These are phyloP conservation scores for Suricata suricatta DNA, from an alignment of 2,113 vertebrate genomes.

Conservation along the genomic window DNA sequence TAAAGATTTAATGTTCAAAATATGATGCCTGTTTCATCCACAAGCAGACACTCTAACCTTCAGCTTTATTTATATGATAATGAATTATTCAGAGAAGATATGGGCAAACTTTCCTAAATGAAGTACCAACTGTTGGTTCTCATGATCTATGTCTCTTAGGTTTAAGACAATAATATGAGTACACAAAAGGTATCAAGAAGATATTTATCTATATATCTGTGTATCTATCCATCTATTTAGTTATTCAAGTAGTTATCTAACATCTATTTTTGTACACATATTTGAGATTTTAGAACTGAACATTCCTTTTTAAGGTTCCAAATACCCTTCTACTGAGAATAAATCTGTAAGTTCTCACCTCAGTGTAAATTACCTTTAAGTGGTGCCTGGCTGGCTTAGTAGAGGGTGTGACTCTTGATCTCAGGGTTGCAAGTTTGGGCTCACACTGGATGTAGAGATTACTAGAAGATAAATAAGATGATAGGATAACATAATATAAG, in stretches of 20 bases:
- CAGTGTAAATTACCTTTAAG: background rate
- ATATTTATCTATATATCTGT: background rate
- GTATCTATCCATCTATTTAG: background rate
- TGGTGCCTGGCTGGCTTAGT: background rate
- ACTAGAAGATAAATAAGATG: background rate
- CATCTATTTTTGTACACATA: background rate
- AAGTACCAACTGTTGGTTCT: background rate
- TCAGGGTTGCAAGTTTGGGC: background rate
- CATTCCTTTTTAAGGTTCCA: background rate
- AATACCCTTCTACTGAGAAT: background rate
- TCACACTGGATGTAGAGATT: background rate
- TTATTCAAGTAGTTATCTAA: background rate
- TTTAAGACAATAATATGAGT: background rate
- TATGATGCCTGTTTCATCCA: background rate
- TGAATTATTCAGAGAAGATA: background rate
- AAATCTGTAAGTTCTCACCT: background rate
- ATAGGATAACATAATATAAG: too few species aligned
- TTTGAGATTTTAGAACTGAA: background rate
- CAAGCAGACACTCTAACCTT: background rate
- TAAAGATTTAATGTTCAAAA: constrained; percentile 4
- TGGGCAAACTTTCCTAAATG: background rate
- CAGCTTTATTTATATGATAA: constrained; percentile 35
- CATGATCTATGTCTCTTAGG: background rate
- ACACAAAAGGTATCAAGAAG: background rate
- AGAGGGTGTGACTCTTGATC: background rate